These are phyloP conservation scores for Diplogasteroides magnus DNA, from an alignment of 1,140 invertebrate species.

Conservation along the genomic window DNA sequence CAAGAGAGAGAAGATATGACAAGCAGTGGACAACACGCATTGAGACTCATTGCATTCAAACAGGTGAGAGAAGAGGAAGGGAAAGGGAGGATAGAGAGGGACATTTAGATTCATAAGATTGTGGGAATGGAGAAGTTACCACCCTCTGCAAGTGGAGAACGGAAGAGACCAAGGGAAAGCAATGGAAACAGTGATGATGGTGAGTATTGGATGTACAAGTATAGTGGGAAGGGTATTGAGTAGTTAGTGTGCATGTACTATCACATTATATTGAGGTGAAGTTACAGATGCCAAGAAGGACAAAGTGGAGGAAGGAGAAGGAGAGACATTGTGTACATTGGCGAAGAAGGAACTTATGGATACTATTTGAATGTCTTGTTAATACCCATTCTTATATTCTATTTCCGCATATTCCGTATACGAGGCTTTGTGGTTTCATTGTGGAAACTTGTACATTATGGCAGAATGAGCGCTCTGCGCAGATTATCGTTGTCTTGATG, in stretches of 20 bases:
- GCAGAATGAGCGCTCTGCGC: too few relatives aligned
- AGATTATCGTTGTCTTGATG: too few relatives aligned
- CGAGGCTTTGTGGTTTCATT: too few relatives aligned
- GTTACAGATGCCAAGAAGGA: not conserved
- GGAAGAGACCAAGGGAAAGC: not conserved
- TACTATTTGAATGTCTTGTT: too few relatives aligned
- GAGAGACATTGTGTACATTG: too few relatives aligned
- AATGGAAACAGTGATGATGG: not conserved
- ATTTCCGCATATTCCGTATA: too few relatives aligned
- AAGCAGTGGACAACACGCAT: not conserved
- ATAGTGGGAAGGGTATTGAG: not conserved
- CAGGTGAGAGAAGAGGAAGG: not conserved
- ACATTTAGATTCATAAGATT: not conserved
- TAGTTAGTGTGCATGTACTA: not conserved
- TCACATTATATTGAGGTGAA: not conserved
- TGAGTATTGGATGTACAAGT: not conserved
- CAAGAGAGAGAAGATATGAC: not conserved
- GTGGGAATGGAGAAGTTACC: not conserved
- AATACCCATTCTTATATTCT: too few relatives aligned
- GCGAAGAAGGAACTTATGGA: too few relatives aligned
- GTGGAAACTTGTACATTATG: too few relatives aligned
- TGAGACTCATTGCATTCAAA: not conserved
- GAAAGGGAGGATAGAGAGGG: not conserved
- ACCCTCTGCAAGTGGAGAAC: not conserved
- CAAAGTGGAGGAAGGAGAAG: not conserved